phyloP scores from a whole-genome alignment of 2,888 invertebrate genomes.

The Xanthorhoe designata region DNA sequence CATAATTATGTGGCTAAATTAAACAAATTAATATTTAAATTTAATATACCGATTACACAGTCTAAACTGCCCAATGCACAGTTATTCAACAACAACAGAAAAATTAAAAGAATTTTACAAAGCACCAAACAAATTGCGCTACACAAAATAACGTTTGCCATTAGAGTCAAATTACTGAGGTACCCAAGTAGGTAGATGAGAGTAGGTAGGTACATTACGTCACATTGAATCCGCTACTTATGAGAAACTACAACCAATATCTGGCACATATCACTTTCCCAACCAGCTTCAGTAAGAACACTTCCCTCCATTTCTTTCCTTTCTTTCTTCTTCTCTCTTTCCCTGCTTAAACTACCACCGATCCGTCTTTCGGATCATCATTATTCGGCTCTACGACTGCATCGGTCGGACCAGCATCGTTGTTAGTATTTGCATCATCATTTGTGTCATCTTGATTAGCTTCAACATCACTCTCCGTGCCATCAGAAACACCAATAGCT shows the following conservation, averaged over 20 bases:
- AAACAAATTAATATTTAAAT: too few species aligned
- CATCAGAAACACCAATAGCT: background rate
- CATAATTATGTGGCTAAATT: too few species aligned
- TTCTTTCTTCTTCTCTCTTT: too few species aligned
- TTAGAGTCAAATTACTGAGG: too few species aligned
- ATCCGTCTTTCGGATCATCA: conserved; percentile 2
- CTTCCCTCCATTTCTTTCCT: background rate
- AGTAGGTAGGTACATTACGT: background rate
- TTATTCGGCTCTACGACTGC: background rate
- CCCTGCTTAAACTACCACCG: conserved; percentile 15
- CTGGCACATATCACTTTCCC: conserved; percentile 8
- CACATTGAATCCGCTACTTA: conserved; percentile 4
- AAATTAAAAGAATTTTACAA: too few species aligned
- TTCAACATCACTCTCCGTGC: background rate
- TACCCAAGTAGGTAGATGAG: too few species aligned
- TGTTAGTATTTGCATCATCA: background rate
- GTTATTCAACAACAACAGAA: too few species aligned
- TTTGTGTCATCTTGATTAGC: background rate
- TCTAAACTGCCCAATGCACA: too few species aligned
- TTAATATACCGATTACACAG: too few species aligned
- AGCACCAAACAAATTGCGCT: too few species aligned
- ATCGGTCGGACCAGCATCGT: background rate
- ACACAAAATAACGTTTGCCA: too few species aligned
- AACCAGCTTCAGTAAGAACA: background rate
- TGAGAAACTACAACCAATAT: conserved; percentile 4